These are phyloP conservation scores for Meiosimyza platycephala DNA, from an alignment of 2,888 invertebrate species.

Conservation along the genomic window DNA sequence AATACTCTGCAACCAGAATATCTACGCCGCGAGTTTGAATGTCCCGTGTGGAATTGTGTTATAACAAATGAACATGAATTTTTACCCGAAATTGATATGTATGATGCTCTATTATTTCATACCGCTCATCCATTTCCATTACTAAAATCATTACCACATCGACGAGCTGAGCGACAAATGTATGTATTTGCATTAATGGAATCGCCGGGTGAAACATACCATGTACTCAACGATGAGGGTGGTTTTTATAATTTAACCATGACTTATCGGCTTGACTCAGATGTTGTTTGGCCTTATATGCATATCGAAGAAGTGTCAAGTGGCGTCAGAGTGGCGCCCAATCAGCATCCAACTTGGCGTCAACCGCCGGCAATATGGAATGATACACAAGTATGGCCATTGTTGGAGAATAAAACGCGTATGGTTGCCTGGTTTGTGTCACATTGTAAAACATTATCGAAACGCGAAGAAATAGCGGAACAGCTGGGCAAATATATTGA, in stretches of 20 bases:
- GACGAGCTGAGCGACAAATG: conserved; percentile 65
- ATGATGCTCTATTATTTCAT: conserved; percentile 71
- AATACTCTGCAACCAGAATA: conserved; percentile 55
- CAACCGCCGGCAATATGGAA: conserved; percentile 47
- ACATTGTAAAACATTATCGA: conserved; percentile 68
- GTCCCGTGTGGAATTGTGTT: conserved; percentile 67
- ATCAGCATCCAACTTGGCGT: conserved; percentile 54
- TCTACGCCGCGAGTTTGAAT: conserved; percentile 56
- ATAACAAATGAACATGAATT: conserved; percentile 64
- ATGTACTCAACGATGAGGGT: conserved; percentile 57
- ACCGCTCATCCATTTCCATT: conserved; percentile 64
- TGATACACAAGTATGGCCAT: conserved; percentile 45
- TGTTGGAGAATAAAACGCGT: conserved; percentile 65
- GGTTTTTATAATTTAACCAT: conserved; percentile 72
- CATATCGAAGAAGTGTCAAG: conserved; percentile 56
- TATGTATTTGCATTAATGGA: conserved; percentile 70
- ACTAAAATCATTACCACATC: conserved; percentile 59
- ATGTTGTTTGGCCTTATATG: conserved; percentile 68
- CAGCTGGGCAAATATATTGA: conserved; percentile 71
- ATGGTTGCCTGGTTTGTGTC: conserved; percentile 72
- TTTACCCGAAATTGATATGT: conserved; percentile 62
- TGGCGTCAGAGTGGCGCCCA: conserved; percentile 57
- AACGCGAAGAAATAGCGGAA: conserved; percentile 65
- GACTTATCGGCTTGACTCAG: conserved; percentile 71
- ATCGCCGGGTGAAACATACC: conserved; percentile 64